Conservation (phyloP, 2,113 vertebrate genomes). For the Corythaixoides concolor region DNA sequence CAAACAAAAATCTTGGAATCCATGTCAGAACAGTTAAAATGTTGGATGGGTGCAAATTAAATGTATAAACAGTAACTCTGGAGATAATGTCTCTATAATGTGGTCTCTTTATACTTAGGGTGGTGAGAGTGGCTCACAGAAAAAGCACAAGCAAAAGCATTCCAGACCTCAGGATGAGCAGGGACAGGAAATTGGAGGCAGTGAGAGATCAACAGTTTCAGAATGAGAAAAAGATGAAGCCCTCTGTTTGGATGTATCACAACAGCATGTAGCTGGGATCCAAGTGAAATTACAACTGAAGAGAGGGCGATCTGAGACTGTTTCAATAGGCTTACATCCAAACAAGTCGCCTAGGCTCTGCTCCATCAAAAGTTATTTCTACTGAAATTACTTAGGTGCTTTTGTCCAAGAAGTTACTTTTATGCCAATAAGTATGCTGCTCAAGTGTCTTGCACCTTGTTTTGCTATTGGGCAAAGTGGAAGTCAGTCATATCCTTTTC, state of each 20-base stretch:
- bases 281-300: not conserved
- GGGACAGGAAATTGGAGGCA: constrained; percentile 22
- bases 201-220: not conserved
- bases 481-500: not conserved
- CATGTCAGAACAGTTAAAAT: not conserved
- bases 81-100: not conserved
- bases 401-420: not conserved
- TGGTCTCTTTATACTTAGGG: not conserved
- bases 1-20: constrained; percentile 1
- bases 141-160: not conserved
- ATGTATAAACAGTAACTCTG: constrained; percentile 11
- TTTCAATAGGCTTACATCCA: not conserved
- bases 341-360: not conserved
- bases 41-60: not conserved
- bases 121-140: not conserved
- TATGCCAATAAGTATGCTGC: not conserved
- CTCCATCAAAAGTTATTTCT: not conserved
- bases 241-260: not conserved
- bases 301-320: not conserved
- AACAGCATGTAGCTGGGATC: not conserved
- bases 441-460: not conserved
- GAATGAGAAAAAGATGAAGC: constrained; percentile 16
- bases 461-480: not conserved
- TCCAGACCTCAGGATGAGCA: not conserved
- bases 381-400: not conserved